phyloP scores from a whole-genome alignment of 1,140 invertebrate species.

The Pogonognathellus flavescens region DNA sequence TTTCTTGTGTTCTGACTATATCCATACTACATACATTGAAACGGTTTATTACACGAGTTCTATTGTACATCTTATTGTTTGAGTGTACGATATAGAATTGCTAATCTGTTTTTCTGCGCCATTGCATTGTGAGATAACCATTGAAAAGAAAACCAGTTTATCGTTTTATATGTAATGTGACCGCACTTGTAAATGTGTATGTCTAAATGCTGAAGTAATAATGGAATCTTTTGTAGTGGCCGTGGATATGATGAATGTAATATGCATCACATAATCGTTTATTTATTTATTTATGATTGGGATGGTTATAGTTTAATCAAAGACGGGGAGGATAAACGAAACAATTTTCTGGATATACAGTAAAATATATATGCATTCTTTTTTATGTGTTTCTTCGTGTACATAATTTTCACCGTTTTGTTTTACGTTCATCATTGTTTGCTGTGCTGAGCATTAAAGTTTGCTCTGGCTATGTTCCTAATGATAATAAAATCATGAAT shows the following conservation, averaged over 20 bases:
- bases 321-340: not conserved
- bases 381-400: not conserved
- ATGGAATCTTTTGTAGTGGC: no score
- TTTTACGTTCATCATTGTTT: not conserved
- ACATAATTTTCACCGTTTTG: not conserved
- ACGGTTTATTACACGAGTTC: no score
- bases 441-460: no score
- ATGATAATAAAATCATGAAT: no score
- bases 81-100: not conserved
- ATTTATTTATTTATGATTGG: constrained; percentile 20
- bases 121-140: not conserved
- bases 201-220: no score
- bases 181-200: no score
- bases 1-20: no score
- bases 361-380: not conserved
- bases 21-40: no score
- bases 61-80: no score
- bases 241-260: not conserved
- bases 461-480: no score
- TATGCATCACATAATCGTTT: not conserved
- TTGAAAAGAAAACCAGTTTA: constrained; percentile 33
- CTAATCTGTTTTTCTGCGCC: not conserved
- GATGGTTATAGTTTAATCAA: not conserved
- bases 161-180: no score
- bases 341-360: not conserved